These are phyloP conservation scores for Siniperca chuatsi DNA, from an alignment of 2,113 vertebrate genomes.

Conservation along the genomic window DNA sequence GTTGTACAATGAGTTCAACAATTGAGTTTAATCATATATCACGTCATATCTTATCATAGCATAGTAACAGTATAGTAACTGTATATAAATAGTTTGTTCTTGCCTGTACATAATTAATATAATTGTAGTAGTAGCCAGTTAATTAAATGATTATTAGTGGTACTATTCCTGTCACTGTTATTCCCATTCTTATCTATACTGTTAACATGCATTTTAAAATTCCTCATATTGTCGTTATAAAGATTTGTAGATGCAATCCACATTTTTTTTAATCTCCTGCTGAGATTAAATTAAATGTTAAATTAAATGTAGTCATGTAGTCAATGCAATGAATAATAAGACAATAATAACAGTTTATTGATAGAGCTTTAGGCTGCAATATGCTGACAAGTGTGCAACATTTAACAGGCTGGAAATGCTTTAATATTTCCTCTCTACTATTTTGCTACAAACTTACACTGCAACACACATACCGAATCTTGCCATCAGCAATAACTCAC, in stretches of 20 bases:
- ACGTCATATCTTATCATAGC: background rate
- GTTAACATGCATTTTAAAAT: background rate
- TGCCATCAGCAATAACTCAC: background rate
- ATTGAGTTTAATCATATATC: background rate
- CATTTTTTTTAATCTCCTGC: background rate
- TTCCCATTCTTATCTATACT: background rate
- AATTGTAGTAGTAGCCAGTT: background rate
- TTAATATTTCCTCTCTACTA: background rate
- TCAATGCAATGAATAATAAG: slow-evolving; percentile 19
- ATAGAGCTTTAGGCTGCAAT: background rate
- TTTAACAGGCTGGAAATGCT: background rate
- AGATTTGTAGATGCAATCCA: background rate
- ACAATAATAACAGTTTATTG: background rate
- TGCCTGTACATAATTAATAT: background rate
- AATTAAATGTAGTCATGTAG: slow-evolving; percentile 6
- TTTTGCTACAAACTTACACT: background rate
- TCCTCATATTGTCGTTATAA: background rate
- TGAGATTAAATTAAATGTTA: slow-evolving; percentile 21
- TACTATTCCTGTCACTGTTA: background rate
- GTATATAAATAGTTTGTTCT: background rate
- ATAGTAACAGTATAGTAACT: background rate
- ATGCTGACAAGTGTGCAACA: background rate
- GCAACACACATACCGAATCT: too few species aligned
- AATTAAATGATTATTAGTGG: background rate
- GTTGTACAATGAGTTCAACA: background rate